Base-by-base conservation (phyloP, 1,140 invertebrate species). In the Theocolax elegans region DNA sequence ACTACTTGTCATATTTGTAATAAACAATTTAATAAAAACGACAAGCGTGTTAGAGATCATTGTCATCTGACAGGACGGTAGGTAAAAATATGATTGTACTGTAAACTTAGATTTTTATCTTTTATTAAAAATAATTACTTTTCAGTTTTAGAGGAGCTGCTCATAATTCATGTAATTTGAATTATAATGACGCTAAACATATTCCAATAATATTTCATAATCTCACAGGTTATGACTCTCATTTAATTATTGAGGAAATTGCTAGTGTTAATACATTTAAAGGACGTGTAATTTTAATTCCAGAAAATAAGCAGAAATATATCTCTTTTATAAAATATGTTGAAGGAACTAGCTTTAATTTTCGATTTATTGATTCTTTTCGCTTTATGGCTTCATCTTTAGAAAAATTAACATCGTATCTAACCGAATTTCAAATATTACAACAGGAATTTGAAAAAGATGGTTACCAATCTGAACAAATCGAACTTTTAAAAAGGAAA, bases 331-430 rank as follows among this genome's bases (percentile, higher is more conserved):
- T 38, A 38, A 59, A 49, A 27, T 9, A 25, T 27, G 25, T 68
- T 1, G 19, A 68, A 19, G 25, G n/a, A 9, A 48, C 29, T 25
- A 25, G n/a, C 19, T n/a, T 79, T n/a, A 69, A 72, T 68, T 65
- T 80, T 35, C 60, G 77, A 48, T 82, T 82, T 74, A 53, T 80
- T 46, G 80, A 80, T 72, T 77, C 75, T 23, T 80, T 76, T 70
- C 67, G 1, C n/a, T n/a, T n/a, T n/a, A n/a, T n/a, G n/a, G n/a
- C n/a, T n/a, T n/a, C n/a, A n/a, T n/a, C n/a, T n/a, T 17, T 69
- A 29, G 60, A 64, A 19, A 71, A 66, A 15, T 21, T 54, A 25
- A 31, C 63, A 7, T 59, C 62, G 21, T 66, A 60, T 25, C 38
- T 72, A 7, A 17, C 19, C 51, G 15, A 38, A 35, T 42, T 42